phyloP scores from a whole-genome alignment of 2,888 invertebrate species.

The Macaria notata region DNA sequence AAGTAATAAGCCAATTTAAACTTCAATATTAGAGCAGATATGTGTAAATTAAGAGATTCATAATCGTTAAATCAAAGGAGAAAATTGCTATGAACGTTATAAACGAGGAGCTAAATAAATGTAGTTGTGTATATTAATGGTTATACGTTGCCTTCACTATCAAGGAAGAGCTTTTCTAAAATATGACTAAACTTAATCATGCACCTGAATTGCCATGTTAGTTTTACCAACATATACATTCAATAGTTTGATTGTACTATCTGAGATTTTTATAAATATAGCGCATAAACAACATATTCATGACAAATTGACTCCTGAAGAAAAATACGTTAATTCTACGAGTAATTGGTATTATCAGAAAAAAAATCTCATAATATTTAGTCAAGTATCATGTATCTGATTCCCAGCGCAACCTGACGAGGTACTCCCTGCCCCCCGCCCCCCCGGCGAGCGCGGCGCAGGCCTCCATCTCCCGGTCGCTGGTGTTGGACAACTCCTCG shows the following conservation, averaged over 20 bases:
- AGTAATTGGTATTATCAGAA: too few relatives aligned
- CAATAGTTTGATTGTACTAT: too few relatives aligned
- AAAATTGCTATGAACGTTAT: constrained; percentile 15
- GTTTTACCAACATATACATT: too few relatives aligned
- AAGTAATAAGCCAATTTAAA: constrained; percentile 39
- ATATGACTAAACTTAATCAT: too few relatives aligned
- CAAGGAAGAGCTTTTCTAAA: too few relatives aligned
- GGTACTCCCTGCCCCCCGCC: constrained; percentile 1
- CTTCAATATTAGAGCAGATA: not conserved
- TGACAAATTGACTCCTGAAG: too few relatives aligned
- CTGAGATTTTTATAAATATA: too few relatives aligned
- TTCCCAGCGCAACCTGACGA: constrained; percentile 52
- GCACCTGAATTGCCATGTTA: too few relatives aligned
- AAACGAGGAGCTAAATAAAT: constrained; percentile 4
- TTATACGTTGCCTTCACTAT: not conserved
- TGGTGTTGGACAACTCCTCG: constrained; percentile 48
- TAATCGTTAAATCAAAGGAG: constrained; percentile 9
- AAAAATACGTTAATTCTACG: too few relatives aligned
- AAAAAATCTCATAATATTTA: too few relatives aligned
- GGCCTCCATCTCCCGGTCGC: constrained; percentile 35
- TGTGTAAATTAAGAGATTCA: constrained; percentile 2
- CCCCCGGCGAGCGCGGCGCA: not conserved
- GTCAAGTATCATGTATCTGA: too few relatives aligned
- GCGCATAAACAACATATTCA: too few relatives aligned
- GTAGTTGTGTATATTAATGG: constrained; percentile 8